These are phyloP conservation scores for Halichondria panicea DNA, from an alignment of 37 sponge, comb jelly and placozoan genomes.

Conservation along the genomic window DNA sequence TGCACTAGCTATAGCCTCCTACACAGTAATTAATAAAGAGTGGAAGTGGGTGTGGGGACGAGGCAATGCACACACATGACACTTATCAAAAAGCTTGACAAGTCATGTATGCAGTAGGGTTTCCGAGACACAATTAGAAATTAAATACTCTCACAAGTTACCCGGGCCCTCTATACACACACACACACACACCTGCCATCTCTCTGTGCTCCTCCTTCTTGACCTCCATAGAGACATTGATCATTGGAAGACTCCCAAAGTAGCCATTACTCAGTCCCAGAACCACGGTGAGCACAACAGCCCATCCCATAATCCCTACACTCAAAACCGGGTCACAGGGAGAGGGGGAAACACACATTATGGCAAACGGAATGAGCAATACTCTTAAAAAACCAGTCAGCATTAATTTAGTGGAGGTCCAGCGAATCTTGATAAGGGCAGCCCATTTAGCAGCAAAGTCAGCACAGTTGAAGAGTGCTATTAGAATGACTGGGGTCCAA, in stretches of 20 bases:
- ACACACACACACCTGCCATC: slow-evolving; percentile 62
- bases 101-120: not conserved
- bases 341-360: slow-evolving; percentile 76
- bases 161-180: not conserved
- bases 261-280: slow-evolving; percentile 82
- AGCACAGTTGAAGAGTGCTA: slow-evolving; percentile 68
- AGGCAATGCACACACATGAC: too few species aligned
- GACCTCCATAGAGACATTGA: slow-evolving; percentile 51
- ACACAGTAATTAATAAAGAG: not conserved
- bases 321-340: slow-evolving; percentile 51
- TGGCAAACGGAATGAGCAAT: slow-evolving; percentile 68
- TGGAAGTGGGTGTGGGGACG: too few species aligned
- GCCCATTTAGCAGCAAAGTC: slow-evolving; percentile 75
- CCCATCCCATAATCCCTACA: slow-evolving; percentile 6
- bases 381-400: slow-evolving; percentile 27
- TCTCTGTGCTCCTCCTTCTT: slow-evolving; percentile 52
- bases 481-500: slow-evolving; percentile 83
- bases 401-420: slow-evolving; percentile 54
- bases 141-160: not conserved
- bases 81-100: not conserved
- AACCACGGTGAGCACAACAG: slow-evolving; percentile 32
- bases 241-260: slow-evolving; percentile 74
- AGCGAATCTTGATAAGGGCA: slow-evolving; percentile 29
- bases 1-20: not conserved
- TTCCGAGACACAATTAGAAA: too few species aligned